phyloP scores from a whole-genome alignment of 2,797 vertebrate species.

The Enteromius afrohamiltoni region DNA sequence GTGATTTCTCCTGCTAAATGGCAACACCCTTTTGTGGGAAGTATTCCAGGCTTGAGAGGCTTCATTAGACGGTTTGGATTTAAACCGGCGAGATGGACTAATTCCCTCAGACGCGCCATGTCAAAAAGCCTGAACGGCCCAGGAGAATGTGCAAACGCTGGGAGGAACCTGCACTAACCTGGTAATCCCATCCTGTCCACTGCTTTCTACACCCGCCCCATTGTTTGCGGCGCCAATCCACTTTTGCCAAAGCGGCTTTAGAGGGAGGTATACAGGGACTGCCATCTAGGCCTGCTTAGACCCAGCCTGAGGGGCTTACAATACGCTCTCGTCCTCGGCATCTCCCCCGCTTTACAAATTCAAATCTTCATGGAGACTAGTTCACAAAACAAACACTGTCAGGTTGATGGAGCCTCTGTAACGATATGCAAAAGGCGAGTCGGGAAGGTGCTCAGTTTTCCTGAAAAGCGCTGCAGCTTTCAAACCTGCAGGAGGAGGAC shows the following conservation, averaged over 20 bases:
- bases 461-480: constrained; percentile 47
- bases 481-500: constrained; percentile 53
- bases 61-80: constrained; percentile 61
- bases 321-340: constrained; percentile 26
- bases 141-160: constrained; percentile 51
- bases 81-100: constrained; percentile 65
- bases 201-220: constrained; percentile 53
- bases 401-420: constrained; percentile 62
- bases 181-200: constrained; percentile 74
- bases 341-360: constrained; percentile 64
- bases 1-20: constrained; percentile 76
- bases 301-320: constrained; percentile 59
- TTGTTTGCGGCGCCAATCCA: constrained; percentile 62
- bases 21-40: constrained; percentile 70
- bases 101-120: constrained; percentile 63
- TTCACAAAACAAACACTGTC: constrained; percentile 65
- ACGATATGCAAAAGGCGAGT: constrained; percentile 58
- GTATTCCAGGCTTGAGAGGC: constrained; percentile 67
- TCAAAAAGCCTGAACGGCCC: constrained; percentile 53
- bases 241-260: constrained; percentile 64
- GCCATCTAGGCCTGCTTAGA: constrained; percentile 57
- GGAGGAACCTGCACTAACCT: constrained; percentile 63
- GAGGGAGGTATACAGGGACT: constrained; percentile 45
- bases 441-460: constrained; percentile 48
- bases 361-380: constrained; percentile 65